Conservation (phyloP, 2,888 invertebrate genomes). For the Pseudococcus viburni region DNA sequence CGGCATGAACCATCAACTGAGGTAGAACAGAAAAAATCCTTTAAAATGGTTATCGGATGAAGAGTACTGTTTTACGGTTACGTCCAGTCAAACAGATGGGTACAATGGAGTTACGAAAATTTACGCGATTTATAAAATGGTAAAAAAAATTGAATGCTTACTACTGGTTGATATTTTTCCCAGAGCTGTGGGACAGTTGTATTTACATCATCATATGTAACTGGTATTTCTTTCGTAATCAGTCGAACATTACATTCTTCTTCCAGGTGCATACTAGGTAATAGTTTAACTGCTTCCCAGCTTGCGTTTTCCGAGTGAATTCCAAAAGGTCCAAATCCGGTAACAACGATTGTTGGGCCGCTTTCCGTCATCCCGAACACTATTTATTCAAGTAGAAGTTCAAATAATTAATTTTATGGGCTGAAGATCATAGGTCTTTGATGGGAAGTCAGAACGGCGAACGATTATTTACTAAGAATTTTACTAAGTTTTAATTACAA, state of each 20-base stretch:
- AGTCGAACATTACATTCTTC: slow-evolving; percentile 74
- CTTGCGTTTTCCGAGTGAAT: slow-evolving; percentile 83
- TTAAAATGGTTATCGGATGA: background rate
- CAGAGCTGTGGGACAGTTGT: slow-evolving; percentile 79
- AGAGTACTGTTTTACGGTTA: too few species aligned
- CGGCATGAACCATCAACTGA: slow-evolving; percentile 86
- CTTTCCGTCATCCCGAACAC: slow-evolving; percentile 2
- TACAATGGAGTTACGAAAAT: too few species aligned
- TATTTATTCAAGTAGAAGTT: background rate
- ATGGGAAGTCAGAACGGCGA: background rate
- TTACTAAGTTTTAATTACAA: background rate
- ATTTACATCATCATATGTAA: slow-evolving; percentile 81
- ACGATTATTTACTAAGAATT: background rate
- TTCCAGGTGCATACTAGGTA: slow-evolving; percentile 75
- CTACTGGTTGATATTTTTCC: slow-evolving; percentile 80
- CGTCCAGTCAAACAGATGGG: too few species aligned
- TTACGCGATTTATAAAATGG: too few species aligned
- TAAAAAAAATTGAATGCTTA: slow-evolving; percentile 71
- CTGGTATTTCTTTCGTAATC: slow-evolving; percentile 76
- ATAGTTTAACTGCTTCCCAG: slow-evolving; percentile 83
- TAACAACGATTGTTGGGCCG: slow-evolving; percentile 74
- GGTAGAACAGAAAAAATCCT: slow-evolving; percentile 69
- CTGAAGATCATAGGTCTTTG: background rate
- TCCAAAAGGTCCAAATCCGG: slow-evolving; percentile 87
- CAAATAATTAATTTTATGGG: background rate